Conservation (phyloP, 2,797 vertebrate genomes). For the Chrosomus eos region DNA sequence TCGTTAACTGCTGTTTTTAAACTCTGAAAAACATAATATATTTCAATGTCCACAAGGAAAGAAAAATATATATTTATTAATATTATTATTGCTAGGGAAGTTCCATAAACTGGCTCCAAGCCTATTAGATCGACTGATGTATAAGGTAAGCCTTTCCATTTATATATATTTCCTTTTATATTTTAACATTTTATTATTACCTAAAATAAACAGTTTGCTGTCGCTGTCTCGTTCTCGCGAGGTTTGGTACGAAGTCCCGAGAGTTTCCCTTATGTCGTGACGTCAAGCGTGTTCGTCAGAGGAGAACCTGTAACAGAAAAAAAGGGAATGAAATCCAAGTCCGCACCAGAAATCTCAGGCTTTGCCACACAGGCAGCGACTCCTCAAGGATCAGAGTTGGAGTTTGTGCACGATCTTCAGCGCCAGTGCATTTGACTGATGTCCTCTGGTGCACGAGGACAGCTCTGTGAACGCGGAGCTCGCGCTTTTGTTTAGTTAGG, state of each 20-base stretch:
- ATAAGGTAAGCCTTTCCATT: no score
- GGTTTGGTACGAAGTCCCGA: constrained; percentile 36
- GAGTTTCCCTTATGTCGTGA: constrained; percentile 56
- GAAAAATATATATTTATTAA: background rate
- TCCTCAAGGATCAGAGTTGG: background rate
- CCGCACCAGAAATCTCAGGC: constrained; percentile 1
- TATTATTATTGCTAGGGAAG: background rate
- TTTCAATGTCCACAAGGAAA: background rate
- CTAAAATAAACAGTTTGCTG: background rate
- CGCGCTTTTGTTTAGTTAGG: constrained; percentile 30
- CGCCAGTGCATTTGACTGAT: background rate
- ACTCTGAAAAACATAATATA: background rate
- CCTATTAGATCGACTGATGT: no score
- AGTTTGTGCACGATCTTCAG: constrained; percentile 6
- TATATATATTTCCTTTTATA: no score
- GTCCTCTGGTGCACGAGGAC: background rate
- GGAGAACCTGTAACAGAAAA: constrained; percentile 34
- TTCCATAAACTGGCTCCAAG: background rate
- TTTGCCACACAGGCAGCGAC: background rate
- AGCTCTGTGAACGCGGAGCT: constrained; percentile 22
- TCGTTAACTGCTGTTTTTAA: background rate
- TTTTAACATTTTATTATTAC: no score
- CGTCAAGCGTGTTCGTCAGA: constrained; percentile 45
- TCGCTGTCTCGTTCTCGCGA: constrained; percentile 70
- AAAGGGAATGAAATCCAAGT: background rate